phyloP scores from a whole-genome alignment of 2,797 vertebrate genomes.

The Miichthys miiuy region DNA sequence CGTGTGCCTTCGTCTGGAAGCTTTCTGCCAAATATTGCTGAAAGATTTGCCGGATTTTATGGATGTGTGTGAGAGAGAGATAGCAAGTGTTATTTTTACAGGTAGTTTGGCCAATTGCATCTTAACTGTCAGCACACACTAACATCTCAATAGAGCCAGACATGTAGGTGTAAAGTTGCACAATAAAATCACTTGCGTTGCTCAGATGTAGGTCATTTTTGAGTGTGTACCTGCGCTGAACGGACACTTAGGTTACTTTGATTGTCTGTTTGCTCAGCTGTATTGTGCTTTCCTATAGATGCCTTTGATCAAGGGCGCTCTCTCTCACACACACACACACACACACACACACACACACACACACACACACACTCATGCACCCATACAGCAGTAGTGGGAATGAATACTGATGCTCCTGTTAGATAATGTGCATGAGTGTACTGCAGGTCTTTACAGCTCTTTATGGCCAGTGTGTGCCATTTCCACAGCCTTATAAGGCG shows the following conservation, averaged over 20 bases:
- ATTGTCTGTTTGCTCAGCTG: slow-evolving; percentile 76
- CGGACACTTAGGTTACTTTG: slow-evolving; percentile 43
- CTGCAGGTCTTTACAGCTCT: slow-evolving; percentile 47
- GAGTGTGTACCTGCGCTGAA: slow-evolving; percentile 8
- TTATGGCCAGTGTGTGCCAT: slow-evolving; percentile 59
- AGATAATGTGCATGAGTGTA: slow-evolving; percentile 33
- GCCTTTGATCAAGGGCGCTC: slow-evolving; percentile 61
- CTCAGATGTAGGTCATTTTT: slow-evolving; percentile 13
- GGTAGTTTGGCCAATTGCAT: slow-evolving; percentile 11
- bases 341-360: slow-evolving; percentile 26
- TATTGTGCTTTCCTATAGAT: slow-evolving; percentile 41
- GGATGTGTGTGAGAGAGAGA: slow-evolving; percentile 12
- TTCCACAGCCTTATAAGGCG: slow-evolving; percentile 77
- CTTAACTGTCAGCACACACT: neutral
- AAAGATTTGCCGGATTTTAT: slow-evolving; percentile 21
- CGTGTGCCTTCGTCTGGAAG: slow-evolving; percentile 36
- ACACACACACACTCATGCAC: slow-evolving; percentile 13
- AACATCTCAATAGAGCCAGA: slow-evolving; percentile 6
- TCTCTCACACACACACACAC: slow-evolving; percentile 22
- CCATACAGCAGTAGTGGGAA: slow-evolving; percentile 18
- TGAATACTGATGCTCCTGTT: slow-evolving; percentile 45
- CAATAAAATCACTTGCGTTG: slow-evolving; percentile 31
- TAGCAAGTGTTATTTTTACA: neutral
- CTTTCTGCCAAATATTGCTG: slow-evolving; percentile 18
- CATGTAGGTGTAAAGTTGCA: slow-evolving; percentile 39